phyloP scores from a whole-genome alignment of 2,888 invertebrate species.

The Mythimna ferrago region DNA sequence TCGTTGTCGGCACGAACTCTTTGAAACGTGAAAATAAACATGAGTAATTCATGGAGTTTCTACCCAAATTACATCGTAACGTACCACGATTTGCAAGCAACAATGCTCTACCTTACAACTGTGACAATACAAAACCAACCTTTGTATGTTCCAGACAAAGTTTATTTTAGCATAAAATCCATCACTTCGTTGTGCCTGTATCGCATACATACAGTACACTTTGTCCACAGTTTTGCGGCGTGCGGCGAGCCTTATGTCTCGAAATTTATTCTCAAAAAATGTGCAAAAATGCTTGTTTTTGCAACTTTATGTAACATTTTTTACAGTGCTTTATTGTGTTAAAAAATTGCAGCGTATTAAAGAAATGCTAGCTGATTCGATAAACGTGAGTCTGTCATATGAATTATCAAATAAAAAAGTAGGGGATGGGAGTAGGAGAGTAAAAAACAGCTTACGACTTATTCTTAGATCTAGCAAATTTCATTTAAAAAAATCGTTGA shows the following conservation, averaged over 20 bases:
- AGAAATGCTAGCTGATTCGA: too few species aligned
- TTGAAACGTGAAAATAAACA: constrained; percentile 55
- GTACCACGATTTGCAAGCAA: constrained; percentile 40
- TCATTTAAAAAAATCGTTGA: too few species aligned
- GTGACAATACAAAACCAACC: constrained; percentile 32
- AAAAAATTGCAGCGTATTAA: constrained; percentile 1
- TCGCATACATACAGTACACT: constrained; percentile 22
- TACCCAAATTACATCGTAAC: constrained; percentile 51
- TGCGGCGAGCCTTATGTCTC: constrained; percentile 33
- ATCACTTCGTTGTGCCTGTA: constrained; percentile 29
- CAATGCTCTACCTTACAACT: constrained; percentile 17
- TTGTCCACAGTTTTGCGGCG: constrained; percentile 58
- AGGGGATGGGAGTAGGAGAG: too few species aligned
- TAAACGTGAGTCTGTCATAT: too few species aligned
- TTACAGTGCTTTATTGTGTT: constrained; percentile 13
- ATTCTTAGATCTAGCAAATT: too few species aligned
- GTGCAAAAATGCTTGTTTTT: constrained; percentile 24
- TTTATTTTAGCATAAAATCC: background rate
- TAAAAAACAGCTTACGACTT: too few species aligned
- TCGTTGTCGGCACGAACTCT: constrained; percentile 47
- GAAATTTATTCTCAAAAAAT: constrained; percentile 21
- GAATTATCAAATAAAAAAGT: too few species aligned
- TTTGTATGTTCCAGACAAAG: background rate
- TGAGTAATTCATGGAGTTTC: constrained; percentile 54
- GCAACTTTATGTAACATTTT: constrained; percentile 4